Conservation (phyloP, 2,888 invertebrate genomes). For the Itoplectis maculator region DNA sequence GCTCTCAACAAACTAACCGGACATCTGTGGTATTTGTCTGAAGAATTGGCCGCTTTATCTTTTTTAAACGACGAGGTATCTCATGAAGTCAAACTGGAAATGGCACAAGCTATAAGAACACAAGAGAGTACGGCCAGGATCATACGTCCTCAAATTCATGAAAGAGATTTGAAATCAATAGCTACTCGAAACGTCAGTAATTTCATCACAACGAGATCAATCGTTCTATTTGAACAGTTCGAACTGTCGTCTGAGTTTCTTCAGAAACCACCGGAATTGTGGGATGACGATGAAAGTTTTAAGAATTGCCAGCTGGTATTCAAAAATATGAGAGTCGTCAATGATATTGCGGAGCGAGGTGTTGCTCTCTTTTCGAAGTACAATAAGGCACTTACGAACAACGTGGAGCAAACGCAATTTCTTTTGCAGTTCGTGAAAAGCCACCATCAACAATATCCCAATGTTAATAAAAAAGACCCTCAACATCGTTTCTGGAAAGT, state of each 20-base stretch:
- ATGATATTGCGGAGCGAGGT: conserved; percentile 43
- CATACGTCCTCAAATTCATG: background rate
- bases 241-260: conserved; percentile 43
- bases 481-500: background rate
- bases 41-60: conserved; percentile 19
- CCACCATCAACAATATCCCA: background rate
- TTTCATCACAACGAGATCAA: conserved; percentile 41
- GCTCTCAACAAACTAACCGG: conserved; percentile 28
- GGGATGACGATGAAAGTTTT: conserved; percentile 27
- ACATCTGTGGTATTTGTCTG: conserved; percentile 45
- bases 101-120: conserved; percentile 12
- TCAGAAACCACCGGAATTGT: conserved; percentile 30
- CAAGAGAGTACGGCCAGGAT: background rate
- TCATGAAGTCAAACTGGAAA: conserved; percentile 6
- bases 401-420: background rate
- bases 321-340: conserved; percentile 26
- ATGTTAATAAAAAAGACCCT: background rate
- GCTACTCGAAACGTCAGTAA: conserved; percentile 35
- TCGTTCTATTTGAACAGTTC: conserved; percentile 40
- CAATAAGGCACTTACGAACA: background rate
- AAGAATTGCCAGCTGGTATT: conserved; percentile 12
- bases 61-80: conserved; percentile 28
- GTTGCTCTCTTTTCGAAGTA: conserved; percentile 40
- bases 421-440: conserved; percentile 23
- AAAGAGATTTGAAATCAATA: background rate